phyloP scores from a whole-genome alignment of 2,113 vertebrate genomes.

The Myodes glareolus region DNA sequence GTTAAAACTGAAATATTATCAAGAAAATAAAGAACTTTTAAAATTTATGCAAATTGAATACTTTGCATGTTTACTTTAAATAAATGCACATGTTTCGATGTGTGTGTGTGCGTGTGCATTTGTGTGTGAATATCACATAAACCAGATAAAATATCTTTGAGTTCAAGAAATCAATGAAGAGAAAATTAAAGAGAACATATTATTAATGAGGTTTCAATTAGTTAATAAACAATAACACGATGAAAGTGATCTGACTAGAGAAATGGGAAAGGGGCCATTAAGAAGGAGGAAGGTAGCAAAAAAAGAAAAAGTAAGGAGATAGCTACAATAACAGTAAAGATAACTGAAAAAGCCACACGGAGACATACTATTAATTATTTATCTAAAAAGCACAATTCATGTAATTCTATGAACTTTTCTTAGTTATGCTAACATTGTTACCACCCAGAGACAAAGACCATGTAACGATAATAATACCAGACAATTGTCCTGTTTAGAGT shows the following conservation, averaged over 20 bases:
- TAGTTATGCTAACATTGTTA: neutral
- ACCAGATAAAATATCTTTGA: neutral
- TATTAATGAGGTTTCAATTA: constrained; percentile 28
- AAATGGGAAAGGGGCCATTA: neutral
- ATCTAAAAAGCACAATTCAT: neutral
- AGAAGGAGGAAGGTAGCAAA: neutral
- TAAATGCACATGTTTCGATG: neutral
- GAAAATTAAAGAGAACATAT: neutral
- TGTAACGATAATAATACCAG: neutral
- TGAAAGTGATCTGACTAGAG: neutral
- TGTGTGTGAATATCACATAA: neutral
- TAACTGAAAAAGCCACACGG: neutral
- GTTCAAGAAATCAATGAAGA: neutral
- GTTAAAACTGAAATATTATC: neutral
- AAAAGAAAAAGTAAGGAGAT: neutral
- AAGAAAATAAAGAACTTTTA: neutral
- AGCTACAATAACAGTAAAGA: neutral
- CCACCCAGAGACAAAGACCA: neutral
- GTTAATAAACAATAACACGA: neutral
- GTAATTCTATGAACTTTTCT: neutral
- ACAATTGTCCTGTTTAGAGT: neutral
- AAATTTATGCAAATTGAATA: neutral
- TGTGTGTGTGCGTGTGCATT: neutral
- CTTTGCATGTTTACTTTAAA: neutral
- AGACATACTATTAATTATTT: neutral